phyloP scores from a whole-genome alignment of 2,888 invertebrate genomes.

The Sesia apiformis region DNA sequence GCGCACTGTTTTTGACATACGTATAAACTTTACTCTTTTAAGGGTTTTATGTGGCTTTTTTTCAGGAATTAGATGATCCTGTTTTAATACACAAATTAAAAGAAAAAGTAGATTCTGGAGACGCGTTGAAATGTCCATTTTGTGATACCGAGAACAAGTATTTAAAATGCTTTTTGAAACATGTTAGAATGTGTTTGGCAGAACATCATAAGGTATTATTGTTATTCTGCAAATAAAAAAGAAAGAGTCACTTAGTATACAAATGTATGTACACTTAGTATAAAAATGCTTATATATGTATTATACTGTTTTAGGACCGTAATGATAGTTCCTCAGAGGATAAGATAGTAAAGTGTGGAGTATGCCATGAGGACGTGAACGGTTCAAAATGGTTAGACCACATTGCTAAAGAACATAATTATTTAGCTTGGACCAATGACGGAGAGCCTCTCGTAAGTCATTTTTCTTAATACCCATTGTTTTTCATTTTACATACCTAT shows the following conservation, averaged over 20 bases:
- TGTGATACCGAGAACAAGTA: conserved; percentile 21
- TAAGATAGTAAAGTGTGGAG: conserved; percentile 20
- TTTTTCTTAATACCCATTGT: not conserved
- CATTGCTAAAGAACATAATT: conserved; percentile 29
- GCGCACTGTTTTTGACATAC: too few relatives aligned
- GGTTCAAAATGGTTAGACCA: conserved; percentile 28
- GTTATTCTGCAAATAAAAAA: too few relatives aligned
- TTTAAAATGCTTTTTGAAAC: conserved; percentile 20
- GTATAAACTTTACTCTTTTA: too few relatives aligned
- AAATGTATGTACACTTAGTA: too few relatives aligned
- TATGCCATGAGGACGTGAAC: conserved; percentile 20
- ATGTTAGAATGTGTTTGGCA: conserved; percentile 23
- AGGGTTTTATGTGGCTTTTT: not conserved
- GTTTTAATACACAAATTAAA: conserved; percentile 20
- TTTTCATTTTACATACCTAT: not conserved
- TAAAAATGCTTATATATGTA: too few relatives aligned
- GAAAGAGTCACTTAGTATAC: too few relatives aligned
- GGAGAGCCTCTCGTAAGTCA: conserved; percentile 21
- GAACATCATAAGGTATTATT: not conserved
- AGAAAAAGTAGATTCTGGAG: conserved; percentile 15
- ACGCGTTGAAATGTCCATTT: conserved; percentile 26
- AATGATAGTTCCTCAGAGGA: not conserved
- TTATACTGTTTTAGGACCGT: not conserved
- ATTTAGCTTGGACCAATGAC: conserved; percentile 40
- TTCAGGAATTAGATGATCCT: conserved; percentile 28